Base-by-base conservation (phyloP, 1,140 invertebrate genomes). In the Scylla paramamosain region DNA sequence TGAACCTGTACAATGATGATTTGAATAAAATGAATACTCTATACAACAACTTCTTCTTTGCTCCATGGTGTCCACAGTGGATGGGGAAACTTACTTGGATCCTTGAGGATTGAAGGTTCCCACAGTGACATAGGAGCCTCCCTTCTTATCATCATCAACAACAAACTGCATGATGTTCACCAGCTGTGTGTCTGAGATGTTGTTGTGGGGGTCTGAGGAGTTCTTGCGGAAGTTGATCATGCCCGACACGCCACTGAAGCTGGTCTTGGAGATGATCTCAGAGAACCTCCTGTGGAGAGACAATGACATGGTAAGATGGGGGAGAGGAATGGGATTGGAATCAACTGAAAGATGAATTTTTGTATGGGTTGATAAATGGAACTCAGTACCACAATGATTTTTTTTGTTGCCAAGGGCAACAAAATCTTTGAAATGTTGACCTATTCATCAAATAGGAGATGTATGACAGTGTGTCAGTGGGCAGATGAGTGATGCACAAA, bases 211-310 rank as follows among this genome's bases (percentile, higher is more conserved):
- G 46, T 98, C 97, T 0, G 98, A 98, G 14, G 98, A 97, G 0
- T 97, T 98, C 0, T 97, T 97, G 4, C 97, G 96, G 96, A 99
- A 99, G 94, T 97, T 97, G 4, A 99, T 98, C 59, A 97, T 97
- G 0, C 98, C 98, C 1, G 98, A 98, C 0, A 98, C 98, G 3
- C 98, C 98, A 45, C 46, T 48, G 39, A 98, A 99, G 96, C 98
- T 97, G 0, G 98, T 98, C 52, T 97, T 95, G 88, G 97, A 97
- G 29, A 97, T 96, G 45, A 97, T 96, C 8, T 97, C 96, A 25
- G 97, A 97, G 95, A 97, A 97, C 20, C 96, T 96, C 45, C 97
- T 97, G 96, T 46, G 96, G 97, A 95, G 91, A 46, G 94, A 28
- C 91, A 46, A 20, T 28, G 16, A 32, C 2, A 12, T 12, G 4